Percentiles rank a stretch among this genome's conserved stretches.
Conservation (phyloP, 2,113 vertebrate genomes). For the Isichthys henryi region DNA sequence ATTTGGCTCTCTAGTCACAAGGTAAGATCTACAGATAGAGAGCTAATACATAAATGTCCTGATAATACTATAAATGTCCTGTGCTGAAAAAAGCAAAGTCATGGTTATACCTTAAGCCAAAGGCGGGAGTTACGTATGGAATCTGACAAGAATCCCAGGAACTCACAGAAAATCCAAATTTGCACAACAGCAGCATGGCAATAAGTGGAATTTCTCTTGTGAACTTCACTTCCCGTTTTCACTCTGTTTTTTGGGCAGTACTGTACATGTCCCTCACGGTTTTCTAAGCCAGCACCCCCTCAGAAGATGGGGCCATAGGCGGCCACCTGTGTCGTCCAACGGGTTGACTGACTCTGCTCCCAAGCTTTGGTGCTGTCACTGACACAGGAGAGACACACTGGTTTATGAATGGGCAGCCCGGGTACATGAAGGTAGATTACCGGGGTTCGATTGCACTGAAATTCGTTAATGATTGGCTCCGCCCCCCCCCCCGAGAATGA, state of each 20-base stretch:
- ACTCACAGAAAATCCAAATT: neutral
- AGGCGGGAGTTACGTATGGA: neutral
- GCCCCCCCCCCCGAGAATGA: neutral
- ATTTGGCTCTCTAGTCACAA: neutral
- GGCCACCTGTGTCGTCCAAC: neutral
- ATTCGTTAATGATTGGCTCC: neutral
- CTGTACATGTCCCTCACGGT: neutral
- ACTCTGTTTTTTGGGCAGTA: neutral
- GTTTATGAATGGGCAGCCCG: neutral
- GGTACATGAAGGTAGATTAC: neutral
- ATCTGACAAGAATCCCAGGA: neutral
- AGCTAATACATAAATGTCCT: no score
- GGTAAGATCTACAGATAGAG: neutral
- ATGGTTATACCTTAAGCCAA: neutral
- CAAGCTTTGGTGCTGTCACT: neutral
- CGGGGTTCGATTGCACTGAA: neutral
- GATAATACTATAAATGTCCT: no score
- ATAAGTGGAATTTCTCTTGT: neutral
- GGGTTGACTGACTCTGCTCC: neutral
- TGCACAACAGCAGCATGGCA: neutral
- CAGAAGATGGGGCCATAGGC: neutral
- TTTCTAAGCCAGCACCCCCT: neutral
- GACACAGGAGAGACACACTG: neutral
- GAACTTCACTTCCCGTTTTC: neutral
- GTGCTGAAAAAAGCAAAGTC: neutral